These are phyloP conservation scores for Cephalopterus ornatus DNA, from an alignment of 2,113 vertebrate species.

Conservation along the genomic window DNA sequence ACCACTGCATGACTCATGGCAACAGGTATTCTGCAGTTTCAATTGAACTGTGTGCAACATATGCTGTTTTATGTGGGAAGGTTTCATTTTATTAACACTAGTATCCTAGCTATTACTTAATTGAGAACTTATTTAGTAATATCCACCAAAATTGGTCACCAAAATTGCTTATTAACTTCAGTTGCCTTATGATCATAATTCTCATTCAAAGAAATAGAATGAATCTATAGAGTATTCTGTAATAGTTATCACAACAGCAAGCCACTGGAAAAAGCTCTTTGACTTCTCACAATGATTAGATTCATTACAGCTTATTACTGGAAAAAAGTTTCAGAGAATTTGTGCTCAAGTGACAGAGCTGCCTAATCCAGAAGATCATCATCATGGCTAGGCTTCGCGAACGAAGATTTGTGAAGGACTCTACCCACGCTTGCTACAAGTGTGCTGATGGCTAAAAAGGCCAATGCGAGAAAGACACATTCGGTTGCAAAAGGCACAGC, in stretches of 20 bases:
- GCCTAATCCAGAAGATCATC: background rate
- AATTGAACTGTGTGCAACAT: background rate
- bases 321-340: background rate
- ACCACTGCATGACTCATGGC: background rate
- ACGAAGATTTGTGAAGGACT: too few species aligned
- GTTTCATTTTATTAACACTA: conserved; percentile 34
- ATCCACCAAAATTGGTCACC: background rate
- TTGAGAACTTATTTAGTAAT: conserved; percentile 44
- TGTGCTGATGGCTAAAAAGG: too few species aligned
- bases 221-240: conserved; percentile 9
- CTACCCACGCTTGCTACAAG: too few species aligned
- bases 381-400: too few species aligned
- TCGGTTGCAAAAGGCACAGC: too few species aligned
- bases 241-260: background rate
- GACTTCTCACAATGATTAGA: background rate
- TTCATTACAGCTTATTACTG: background rate
- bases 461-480: too few species aligned
- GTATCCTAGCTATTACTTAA: conserved; percentile 5
- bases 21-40: background rate
- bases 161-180: conserved; percentile 48
- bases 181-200: conserved; percentile 9
- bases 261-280: background rate
- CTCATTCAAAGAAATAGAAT: conserved; percentile 8
- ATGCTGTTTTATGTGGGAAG: background rate
- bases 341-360: background rate